Conservation (phyloP, 2,113 vertebrate genomes). For the Dromiciops gliroides region DNA sequence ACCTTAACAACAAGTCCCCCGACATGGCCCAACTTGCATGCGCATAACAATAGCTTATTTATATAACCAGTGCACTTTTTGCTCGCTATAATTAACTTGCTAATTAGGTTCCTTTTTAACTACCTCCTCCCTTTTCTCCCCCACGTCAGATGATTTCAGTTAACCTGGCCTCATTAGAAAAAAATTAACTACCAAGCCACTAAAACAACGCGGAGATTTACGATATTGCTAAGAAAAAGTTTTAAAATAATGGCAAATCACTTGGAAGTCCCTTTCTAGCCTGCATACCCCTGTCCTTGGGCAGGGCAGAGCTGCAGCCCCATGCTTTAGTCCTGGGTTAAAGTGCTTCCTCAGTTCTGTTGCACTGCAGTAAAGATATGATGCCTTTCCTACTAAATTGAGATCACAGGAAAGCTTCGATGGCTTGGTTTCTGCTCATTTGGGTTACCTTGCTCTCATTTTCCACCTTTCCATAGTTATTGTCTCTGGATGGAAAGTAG, state of each 20-base stretch:
- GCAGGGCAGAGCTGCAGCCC: conserved; percentile 16
- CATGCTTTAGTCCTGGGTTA: conserved; percentile 21
- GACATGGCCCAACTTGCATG: conserved; percentile 69
- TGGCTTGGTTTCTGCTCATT: neutral
- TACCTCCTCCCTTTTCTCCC: conserved; percentile 3
- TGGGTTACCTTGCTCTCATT: conserved; percentile 9
- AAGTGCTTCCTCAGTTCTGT: neutral
- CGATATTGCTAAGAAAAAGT: conserved; percentile 36
- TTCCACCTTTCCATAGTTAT: conserved; percentile 4
- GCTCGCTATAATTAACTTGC: conserved; percentile 83
- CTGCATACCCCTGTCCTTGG: conserved; percentile 25
- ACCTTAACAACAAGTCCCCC: conserved; percentile 50
- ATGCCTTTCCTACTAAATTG: neutral
- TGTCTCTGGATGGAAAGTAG: neutral
- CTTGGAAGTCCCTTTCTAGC: neutral
- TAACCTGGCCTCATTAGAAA: conserved; percentile 79
- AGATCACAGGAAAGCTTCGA: neutral
- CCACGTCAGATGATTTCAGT: conserved; percentile 77
- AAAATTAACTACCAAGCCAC: conserved; percentile 82
- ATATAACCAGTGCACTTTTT: conserved; percentile 76
- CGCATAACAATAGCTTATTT: conserved; percentile 80
- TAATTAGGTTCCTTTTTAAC: conserved; percentile 84
- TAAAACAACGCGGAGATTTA: conserved; percentile 76
- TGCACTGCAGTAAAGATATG: conserved; percentile 5
- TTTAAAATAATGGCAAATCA: neutral